Percentiles rank a stretch among this genome's conserved stretches.
These are phyloP conservation scores for Hyla sarda DNA, from an alignment of 2,113 vertebrate species.

Conservation along the genomic window DNA sequence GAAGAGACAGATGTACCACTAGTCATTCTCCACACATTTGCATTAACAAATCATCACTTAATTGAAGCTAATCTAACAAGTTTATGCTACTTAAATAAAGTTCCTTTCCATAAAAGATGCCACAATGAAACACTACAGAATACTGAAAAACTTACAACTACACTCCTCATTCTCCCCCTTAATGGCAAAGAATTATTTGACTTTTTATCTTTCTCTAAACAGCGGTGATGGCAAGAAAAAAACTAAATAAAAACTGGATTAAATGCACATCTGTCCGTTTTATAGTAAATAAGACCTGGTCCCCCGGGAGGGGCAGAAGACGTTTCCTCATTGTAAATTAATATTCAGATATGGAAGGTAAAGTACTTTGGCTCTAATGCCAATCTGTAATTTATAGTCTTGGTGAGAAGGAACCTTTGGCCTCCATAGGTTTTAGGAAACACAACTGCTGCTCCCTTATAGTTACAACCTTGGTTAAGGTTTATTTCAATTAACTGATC, in stretches of 20 bases:
- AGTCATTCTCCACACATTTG: conserved; percentile 81
- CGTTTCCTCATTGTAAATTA: neutral
- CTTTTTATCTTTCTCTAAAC: neutral
- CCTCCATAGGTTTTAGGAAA: too few species aligned
- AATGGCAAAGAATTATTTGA: neutral
- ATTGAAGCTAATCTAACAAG: conserved; percentile 84
- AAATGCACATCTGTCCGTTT: neutral
- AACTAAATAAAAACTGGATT: neutral
- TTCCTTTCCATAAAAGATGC: conserved; percentile 80
- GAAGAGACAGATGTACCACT: conserved; percentile 82
- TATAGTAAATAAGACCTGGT: neutral
- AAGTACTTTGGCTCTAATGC: neutral
- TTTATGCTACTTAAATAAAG: conserved; percentile 86
- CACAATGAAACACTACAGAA: conserved; percentile 70
- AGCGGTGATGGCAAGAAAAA: neutral
- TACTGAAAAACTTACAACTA: conserved; percentile 21
- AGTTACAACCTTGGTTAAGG: too few species aligned
- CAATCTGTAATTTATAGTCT: too few species aligned
- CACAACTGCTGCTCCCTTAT: too few species aligned
- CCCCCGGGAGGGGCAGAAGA: too few species aligned
- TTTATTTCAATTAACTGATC: too few species aligned
- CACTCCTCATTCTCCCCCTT: neutral
- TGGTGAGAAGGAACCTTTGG: too few species aligned
- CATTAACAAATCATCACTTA: conserved; percentile 86
- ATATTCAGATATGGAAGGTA: too few species aligned